Evolutionary conservation across 2,113 vertebrate genomes (phyloP).

Genomic region (Morone saxatilis): DNA sequence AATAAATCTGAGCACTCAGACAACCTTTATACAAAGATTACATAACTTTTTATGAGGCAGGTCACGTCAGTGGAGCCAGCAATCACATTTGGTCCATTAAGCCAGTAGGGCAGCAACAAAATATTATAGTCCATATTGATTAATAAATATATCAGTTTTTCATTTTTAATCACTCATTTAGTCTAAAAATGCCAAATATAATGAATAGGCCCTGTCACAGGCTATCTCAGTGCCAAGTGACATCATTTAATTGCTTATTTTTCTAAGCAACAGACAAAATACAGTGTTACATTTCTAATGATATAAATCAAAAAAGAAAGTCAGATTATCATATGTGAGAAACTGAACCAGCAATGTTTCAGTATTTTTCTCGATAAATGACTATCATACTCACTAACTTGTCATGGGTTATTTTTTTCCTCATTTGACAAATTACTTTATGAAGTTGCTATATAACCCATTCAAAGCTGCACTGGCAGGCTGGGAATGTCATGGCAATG

Average conservation of each 20-base stretch:
- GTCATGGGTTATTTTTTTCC: background rate
- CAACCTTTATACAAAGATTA: background rate
- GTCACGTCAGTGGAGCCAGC: background rate
- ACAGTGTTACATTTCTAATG: background rate
- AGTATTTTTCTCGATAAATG: background rate
- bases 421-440: background rate
- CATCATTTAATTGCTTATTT: background rate
- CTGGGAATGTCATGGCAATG: constrained; percentile 4
- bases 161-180: background rate
- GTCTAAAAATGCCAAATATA: background rate
- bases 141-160: background rate
- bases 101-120: background rate
- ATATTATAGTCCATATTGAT: background rate
- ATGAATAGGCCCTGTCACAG: background rate
- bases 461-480: background rate
- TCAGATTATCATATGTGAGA: background rate
- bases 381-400: background rate
- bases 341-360: background rate
- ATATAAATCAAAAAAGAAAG: background rate
- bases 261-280: background rate
- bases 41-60: background rate
- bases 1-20: constrained; percentile 2
- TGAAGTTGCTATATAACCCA: background rate
- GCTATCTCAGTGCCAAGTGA: background rate
- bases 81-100: constrained; percentile 15